These are phyloP conservation scores for Entomobrya multifasciata DNA, from an alignment of 2,888 invertebrate species.

Conservation along the genomic window DNA sequence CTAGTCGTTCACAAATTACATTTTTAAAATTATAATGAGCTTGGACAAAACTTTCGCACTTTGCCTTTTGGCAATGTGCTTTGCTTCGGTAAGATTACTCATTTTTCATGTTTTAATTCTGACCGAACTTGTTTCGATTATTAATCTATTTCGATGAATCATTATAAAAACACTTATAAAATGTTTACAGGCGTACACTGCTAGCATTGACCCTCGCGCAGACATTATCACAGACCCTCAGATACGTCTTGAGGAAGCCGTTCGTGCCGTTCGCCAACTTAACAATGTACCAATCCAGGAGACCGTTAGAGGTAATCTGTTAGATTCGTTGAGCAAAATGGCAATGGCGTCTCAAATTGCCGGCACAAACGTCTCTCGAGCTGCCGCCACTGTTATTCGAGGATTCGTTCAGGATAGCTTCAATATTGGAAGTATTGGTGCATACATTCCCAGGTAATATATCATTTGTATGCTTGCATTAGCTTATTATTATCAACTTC, in stretches of 20 bases:
- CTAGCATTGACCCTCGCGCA: conserved; percentile 41
- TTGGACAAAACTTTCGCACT: neutral
- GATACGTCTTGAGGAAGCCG: conserved; percentile 50
- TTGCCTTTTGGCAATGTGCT: conserved; percentile 56
- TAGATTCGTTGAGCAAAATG: conserved; percentile 69
- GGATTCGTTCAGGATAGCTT: conserved; percentile 73
- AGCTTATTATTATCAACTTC: no score
- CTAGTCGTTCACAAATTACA: conserved; percentile 41
- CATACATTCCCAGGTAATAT: conserved; percentile 78
- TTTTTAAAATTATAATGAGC: conserved; percentile 17
- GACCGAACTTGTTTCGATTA: no score
- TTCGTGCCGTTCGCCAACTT: conserved; percentile 59
- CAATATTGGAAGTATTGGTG: conserved; percentile 75
- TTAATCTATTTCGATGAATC: neutral
- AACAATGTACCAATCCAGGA: conserved; percentile 57
- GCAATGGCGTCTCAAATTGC: conserved; percentile 76
- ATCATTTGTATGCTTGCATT: no score
- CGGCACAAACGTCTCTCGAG: conserved; percentile 75
- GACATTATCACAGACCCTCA: conserved; percentile 33
- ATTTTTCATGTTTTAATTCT: no score
- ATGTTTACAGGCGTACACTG: conserved; percentile 10
- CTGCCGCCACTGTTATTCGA: conserved; percentile 75
- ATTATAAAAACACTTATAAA: no score
- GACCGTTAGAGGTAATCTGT: conserved; percentile 74
- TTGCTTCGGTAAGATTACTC: conserved; percentile 45